These are phyloP conservation scores for Solenopsis fugax DNA, from an alignment of 1,140 invertebrate species.

Conservation along the genomic window DNA sequence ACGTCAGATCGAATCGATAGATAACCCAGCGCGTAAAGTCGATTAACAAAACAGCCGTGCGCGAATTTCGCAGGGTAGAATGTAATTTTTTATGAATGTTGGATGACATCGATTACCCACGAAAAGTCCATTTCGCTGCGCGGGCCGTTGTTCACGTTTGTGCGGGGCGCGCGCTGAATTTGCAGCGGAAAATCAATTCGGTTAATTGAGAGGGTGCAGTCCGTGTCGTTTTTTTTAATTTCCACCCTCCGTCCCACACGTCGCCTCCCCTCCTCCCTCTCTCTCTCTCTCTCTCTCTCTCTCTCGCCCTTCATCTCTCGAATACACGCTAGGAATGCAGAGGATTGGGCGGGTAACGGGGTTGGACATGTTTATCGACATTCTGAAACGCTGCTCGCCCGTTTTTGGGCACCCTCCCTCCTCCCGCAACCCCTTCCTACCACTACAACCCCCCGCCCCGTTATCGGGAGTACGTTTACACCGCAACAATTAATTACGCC, in stretches of 20 bases:
- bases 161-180: constrained; percentile 61
- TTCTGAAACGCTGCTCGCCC: constrained; percentile 76
- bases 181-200: constrained; percentile 80
- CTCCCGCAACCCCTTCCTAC: not conserved
- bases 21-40: constrained; percentile 36
- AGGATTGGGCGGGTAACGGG: constrained; percentile 77
- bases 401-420: constrained; percentile 69
- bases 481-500: constrained; percentile 75
- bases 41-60: constrained; percentile 37
- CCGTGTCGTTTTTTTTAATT: constrained; percentile 66
- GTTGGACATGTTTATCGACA: constrained; percentile 81
- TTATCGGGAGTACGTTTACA: constrained; percentile 71
- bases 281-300: constrained; percentile 22
- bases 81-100: constrained; percentile 59
- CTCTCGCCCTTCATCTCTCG: constrained; percentile 69
- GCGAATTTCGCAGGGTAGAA: constrained; percentile 41
- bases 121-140: constrained; percentile 69
- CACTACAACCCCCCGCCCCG: constrained; percentile 37
- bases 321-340: constrained; percentile 78
- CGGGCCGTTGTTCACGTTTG: constrained; percentile 68
- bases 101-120: constrained; percentile 64
- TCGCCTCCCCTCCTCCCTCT: not conserved
- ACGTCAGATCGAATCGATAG: not conserved
- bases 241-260: constrained; percentile 49
- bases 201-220: constrained; percentile 80